A percentile compares a stretch with the other conserved stretches of the same genome.
These are phyloP conservation scores for Aphaenogaster floridana DNA, from an alignment of 1,140 invertebrate genomes.

Conservation along the genomic window DNA sequence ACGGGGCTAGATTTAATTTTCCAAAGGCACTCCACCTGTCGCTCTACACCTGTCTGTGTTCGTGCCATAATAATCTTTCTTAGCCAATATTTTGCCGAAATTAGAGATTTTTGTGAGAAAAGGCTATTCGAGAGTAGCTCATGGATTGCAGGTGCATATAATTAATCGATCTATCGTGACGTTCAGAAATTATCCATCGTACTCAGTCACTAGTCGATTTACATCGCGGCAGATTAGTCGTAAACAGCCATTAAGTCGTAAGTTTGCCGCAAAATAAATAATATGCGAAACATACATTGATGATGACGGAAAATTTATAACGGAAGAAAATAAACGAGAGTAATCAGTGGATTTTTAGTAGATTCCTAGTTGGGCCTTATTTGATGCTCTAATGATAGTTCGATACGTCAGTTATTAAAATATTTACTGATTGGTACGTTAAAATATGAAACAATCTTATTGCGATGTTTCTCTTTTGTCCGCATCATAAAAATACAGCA, in stretches of 20 bases:
- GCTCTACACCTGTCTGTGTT: slow-evolving; percentile 51
- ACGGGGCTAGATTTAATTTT: slow-evolving; percentile 26
- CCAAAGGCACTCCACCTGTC: slow-evolving; percentile 59
- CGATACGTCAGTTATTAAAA: slow-evolving; percentile 14
- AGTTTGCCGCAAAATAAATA: background rate
- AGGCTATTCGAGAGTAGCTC: background rate
- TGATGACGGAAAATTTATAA: background rate
- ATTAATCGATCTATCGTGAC: slow-evolving; percentile 31
- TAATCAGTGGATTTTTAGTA: background rate
- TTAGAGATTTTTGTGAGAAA: slow-evolving; percentile 1
- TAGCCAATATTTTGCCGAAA: slow-evolving; percentile 34
- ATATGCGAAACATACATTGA: background rate
- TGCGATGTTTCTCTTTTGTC: background rate
- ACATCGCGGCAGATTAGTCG: background rate
- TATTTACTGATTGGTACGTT: background rate
- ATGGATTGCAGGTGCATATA: slow-evolving; percentile 7
- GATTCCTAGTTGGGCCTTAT: background rate
- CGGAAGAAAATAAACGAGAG: background rate
- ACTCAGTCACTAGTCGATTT: slow-evolving; percentile 4
- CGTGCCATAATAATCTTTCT: slow-evolving; percentile 13
- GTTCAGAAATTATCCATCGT: background rate
- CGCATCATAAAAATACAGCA: background rate
- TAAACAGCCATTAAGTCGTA: background rate
- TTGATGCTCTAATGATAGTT: background rate
- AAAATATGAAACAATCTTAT: background rate